Conservation (phyloP, 2,797 vertebrate genomes). For the Enteromius thamalakanensis region DNA sequence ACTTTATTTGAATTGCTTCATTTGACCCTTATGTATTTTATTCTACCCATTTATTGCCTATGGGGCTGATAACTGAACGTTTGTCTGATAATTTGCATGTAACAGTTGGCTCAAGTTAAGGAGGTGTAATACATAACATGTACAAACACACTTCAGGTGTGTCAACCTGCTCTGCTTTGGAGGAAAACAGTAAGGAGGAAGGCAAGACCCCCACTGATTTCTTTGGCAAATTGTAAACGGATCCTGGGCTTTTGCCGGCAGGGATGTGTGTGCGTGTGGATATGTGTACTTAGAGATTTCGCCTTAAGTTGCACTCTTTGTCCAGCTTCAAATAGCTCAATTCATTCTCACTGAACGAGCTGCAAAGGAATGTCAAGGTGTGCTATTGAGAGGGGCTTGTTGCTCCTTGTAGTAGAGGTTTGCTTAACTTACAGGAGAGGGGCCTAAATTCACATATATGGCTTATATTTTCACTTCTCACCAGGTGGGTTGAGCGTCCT, state of each 20-base stretch:
- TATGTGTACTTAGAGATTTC: conserved; percentile 46
- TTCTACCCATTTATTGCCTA: not conserved
- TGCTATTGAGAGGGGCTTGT: conserved; percentile 47
- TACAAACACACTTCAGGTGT: conserved; percentile 10
- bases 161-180: not conserved
- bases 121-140: not conserved
- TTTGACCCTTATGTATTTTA: not conserved
- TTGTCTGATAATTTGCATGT: not conserved
- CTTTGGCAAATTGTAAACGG: conserved; percentile 37
- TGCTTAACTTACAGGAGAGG: conserved; percentile 22
- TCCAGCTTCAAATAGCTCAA: conserved; percentile 47
- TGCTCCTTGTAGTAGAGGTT: conserved; percentile 42
- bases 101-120: not conserved
- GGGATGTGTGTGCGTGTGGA: conserved; percentile 14
- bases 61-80: not conserved
- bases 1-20: not conserved
- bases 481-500: conserved; percentile 47
- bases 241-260: conserved; percentile 37
- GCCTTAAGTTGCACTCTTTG: conserved; percentile 55
- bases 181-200: conserved; percentile 7
- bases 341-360: conserved; percentile 35
- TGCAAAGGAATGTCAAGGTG: conserved; percentile 56
- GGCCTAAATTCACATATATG: conserved; percentile 24
- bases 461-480: conserved; percentile 25
- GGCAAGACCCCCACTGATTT: conserved; percentile 20